A percentile compares a stretch with the other conserved stretches of the same genome.
Conservation (phyloP, 1,140 invertebrate genomes). For the Caenorhabditis latens region DNA sequence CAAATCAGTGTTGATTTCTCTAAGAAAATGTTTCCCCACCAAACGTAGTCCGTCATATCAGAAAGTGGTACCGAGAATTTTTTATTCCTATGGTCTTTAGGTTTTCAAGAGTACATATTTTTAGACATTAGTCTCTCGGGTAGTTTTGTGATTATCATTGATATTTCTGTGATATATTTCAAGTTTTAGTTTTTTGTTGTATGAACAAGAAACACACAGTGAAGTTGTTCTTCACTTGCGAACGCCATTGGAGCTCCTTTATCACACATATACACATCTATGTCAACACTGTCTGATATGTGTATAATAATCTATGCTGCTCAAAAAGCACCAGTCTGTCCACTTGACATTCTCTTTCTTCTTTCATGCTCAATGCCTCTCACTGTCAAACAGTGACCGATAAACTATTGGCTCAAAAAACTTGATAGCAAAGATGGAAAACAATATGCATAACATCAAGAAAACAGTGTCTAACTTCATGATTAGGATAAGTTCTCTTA, state of each 20-base stretch:
- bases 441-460: conserved; percentile 1
- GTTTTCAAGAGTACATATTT: too few species aligned
- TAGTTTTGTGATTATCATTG: too few species aligned
- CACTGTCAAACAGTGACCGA: background rate
- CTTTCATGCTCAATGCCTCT: background rate
- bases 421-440: background rate
- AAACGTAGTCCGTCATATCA: too few species aligned
- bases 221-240: background rate
- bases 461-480: background rate
- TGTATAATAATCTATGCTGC: background rate
- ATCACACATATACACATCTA: conserved; percentile 1
- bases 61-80: too few species aligned
- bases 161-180: too few species aligned
- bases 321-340: conserved; percentile 35
- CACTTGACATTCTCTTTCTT: conserved; percentile 37
- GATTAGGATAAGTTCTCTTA: background rate
- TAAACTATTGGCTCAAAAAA: background rate
- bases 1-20: too few species aligned
- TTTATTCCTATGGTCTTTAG: too few species aligned
- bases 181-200: too few species aligned
- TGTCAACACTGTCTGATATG: conserved; percentile 15
- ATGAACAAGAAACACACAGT: background rate
- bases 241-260: conserved; percentile 2
- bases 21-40: too few species aligned
- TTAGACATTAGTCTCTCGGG: too few species aligned